Base-by-base conservation (phyloP, 2,888 invertebrate genomes). In the Odontocerum albicorne region DNA sequence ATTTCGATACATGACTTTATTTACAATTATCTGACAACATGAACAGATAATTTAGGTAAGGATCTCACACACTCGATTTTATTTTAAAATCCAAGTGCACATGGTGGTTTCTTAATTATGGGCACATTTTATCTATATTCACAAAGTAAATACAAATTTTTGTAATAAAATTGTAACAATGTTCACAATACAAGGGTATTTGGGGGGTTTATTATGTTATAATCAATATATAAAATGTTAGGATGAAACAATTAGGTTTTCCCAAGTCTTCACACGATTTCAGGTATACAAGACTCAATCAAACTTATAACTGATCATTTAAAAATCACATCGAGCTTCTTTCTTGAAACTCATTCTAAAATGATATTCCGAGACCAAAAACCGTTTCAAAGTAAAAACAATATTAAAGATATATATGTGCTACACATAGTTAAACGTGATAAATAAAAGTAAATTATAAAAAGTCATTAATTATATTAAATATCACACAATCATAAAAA, bases 1-100 rank as follows among this genome's bases (percentile, higher is more conserved):
- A 40, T 55, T 55, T 55, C 35, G 13, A 49, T 57, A 55, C 49
- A 57, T 43, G 36, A 49, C 49, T 57, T 54, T 57, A 57, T 57
- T 54, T 57, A 57, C 53, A 57, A 49, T 57, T 49, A 56, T 49
- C 57, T 45, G 57, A 47, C 19, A 21, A 54, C 43, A 49, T 16
- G 15, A 44, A 44, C 47, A 54, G 49, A 54, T 54, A 54, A 49
- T 46, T 42, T 36, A 31, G 50, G 50, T 49, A 49, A 55, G n/a
- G 19, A 16, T 45, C 50, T 39, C 42, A 42, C 35, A 22, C 17
- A 13, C 27, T 10, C 8, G 21, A 36, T 36, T 46, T 46, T 33
- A 36, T 46, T 4, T 12, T 35, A 27, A 45, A 45, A 47, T 39
- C 39, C 17, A 39, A 27, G 36, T 27, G 21, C 10, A 15, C 47